Evolutionary conservation across 37 sponge, comb jelly and placozoan species (phyloP), one percentile per base, ranked within the genome.

Genomic region (Hormiphora californensis): DNA sequence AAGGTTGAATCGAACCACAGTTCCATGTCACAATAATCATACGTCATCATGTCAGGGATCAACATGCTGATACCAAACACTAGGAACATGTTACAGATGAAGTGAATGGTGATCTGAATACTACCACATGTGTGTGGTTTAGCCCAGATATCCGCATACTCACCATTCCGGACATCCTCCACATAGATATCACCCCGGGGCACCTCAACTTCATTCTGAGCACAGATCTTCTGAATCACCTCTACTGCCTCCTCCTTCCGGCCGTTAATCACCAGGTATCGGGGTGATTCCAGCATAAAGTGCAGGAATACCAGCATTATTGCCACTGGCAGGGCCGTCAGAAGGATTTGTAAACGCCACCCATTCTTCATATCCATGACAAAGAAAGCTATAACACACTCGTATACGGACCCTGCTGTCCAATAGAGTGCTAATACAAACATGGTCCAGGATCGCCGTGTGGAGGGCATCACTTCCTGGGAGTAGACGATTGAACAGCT

Each of bases 71-170:
- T 39, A 32, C 81, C 81, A 40, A 73, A 73, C 81, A 73, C 81
- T n/a, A 73, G 44, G 46, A 73, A 73, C 81, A 73, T 73, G 38
- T 73, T 73, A 19, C 81, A 73, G 28, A 73, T 11, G 81, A 40
- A 73, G 81, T 73, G 81, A 46, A 73, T 73, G 46, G 44, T 73
- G 46, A 73, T 73, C 81, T 73, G 81, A 46, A 73, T 2, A 36
- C 81, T 73, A 46, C 81, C 81, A 4, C 39, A 40, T 0, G 81
- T 73, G 81, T 32, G 81, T 1, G 81, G 81, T 40, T 7, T 9
- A 9, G 81, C 44, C 81, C 81, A 73, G 7, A 73, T 33, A 33
- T 73, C 81, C 44, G 5, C 46, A 40, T 43, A 73, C 81, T 33
- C 81, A 4, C 81, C 81, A 21, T 43, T 43, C 44, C 81, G 40